Evolutionary conservation across 2,113 vertebrate genomes (phyloP).

Genomic region (Sigmodon hispidus): DNA sequence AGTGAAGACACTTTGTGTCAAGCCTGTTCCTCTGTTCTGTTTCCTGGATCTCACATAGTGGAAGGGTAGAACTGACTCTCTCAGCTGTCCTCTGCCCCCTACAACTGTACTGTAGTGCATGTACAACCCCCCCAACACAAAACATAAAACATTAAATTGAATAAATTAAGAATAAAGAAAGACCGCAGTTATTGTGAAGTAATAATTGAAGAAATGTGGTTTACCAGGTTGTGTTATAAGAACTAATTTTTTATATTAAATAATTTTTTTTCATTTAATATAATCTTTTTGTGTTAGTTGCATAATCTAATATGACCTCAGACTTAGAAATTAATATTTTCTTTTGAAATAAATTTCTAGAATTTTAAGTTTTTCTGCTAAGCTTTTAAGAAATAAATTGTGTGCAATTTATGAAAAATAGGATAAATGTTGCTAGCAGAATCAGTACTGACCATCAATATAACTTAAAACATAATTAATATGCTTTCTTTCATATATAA

Average conservation of each 20-base stretch:
- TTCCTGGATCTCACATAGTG: background rate
- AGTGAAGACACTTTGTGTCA: background rate
- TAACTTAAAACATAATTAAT: background rate
- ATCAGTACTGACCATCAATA: background rate
- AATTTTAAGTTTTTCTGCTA: conserved; percentile 25
- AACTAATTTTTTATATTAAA: background rate
- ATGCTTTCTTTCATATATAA: background rate
- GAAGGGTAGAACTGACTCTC: too few relatives aligned
- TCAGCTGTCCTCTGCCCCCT: background rate
- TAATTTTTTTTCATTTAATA: too few relatives aligned
- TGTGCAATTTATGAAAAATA: background rate
- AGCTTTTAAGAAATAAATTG: background rate
- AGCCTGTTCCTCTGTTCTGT: background rate
- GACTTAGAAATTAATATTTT: background rate
- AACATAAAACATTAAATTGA: background rate
- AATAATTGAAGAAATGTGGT: conserved; percentile 41
- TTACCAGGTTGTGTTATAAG: conserved; percentile 1
- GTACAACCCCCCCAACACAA: background rate
- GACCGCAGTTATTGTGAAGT: background rate
- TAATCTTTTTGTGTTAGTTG: background rate
- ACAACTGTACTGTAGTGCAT: too few relatives aligned
- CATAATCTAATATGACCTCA: background rate
- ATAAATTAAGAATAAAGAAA: background rate
- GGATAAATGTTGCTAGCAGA: rapidly evolving
- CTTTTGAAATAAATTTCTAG: background rate